phyloP scores from a whole-genome alignment of 1,140 invertebrate genomes.

The Neocloeon triangulifer region DNA sequence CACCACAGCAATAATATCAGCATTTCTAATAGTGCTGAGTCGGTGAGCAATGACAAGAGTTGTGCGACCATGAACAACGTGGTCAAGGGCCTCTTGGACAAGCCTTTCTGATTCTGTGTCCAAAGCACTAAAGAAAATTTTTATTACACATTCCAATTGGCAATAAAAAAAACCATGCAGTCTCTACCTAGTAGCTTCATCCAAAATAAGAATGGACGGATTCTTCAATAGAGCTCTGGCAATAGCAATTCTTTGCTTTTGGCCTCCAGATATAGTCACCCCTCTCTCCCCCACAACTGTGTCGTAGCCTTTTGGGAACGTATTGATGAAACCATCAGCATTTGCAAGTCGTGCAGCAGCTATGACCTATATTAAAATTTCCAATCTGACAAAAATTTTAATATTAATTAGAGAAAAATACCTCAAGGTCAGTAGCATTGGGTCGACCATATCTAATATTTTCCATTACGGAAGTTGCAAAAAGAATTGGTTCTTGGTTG shows the following conservation, averaged over 20 bases:
- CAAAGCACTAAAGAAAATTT: conserved; percentile 44
- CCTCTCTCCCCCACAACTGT: conserved; percentile 79
- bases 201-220: conserved; percentile 61
- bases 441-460: conserved; percentile 83
- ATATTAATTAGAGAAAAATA: too few relatives aligned
- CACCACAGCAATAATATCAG: conserved; percentile 70
- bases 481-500: conserved; percentile 81
- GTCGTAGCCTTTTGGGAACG: conserved; percentile 66
- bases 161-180: conserved; percentile 2
- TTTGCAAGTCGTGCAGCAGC: conserved; percentile 71
- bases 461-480: conserved; percentile 75
- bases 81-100: conserved; percentile 63
- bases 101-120: conserved; percentile 74
- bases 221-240: conserved; percentile 72
- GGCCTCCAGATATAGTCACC: conserved; percentile 70
- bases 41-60: conserved; percentile 76
- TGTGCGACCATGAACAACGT: conserved; percentile 51
- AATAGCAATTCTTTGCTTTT: conserved; percentile 79
- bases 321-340: conserved; percentile 67
- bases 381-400: too few relatives aligned
- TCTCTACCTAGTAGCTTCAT: conserved; percentile 73
- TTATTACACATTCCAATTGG: too few relatives aligned
- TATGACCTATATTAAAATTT: conserved; percentile 24
- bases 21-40: conserved; percentile 66
- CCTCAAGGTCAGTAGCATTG: conserved; percentile 38